These are phyloP conservation scores for Ovis canadensis DNA, from an alignment of 2,113 vertebrate species.

Conservation along the genomic window DNA sequence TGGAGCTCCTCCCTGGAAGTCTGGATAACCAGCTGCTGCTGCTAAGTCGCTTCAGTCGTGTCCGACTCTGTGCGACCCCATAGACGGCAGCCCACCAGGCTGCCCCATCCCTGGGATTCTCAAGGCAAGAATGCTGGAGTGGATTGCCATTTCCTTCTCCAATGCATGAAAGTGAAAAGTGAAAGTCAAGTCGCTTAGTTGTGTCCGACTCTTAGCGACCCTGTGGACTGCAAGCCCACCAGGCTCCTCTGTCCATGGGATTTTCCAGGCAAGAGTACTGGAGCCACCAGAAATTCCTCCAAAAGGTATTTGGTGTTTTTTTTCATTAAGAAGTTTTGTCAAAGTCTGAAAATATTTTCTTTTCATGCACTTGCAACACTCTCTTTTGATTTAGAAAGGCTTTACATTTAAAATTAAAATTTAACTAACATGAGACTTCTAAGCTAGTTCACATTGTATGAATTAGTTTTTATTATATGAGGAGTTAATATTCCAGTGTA, in stretches of 20 bases:
- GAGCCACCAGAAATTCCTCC: not conserved
- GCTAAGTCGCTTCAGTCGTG: too few relatives aligned
- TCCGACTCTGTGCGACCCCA: too few relatives aligned
- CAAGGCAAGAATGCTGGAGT: too few relatives aligned
- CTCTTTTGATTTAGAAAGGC: not conserved
- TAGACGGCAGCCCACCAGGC: too few relatives aligned
- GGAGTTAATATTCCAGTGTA: slow-evolving; percentile 29
- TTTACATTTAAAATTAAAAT: slow-evolving; percentile 37
- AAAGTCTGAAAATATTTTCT: slow-evolving; percentile 32
- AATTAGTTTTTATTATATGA: not conserved
- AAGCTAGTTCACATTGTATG: not conserved
- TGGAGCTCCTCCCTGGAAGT: not conserved
- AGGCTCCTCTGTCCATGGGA: too few relatives aligned
- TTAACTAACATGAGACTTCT: slow-evolving; percentile 14
- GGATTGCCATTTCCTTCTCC: too few relatives aligned
- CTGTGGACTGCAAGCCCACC: too few relatives aligned
- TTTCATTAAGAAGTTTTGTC: not conserved
- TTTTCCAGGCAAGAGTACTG: too few relatives aligned
- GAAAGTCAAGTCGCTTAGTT: too few relatives aligned
- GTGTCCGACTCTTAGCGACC: too few relatives aligned
- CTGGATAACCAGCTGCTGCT: not conserved
- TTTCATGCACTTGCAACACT: not conserved
- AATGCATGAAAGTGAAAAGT: too few relatives aligned
- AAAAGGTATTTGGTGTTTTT: not conserved
- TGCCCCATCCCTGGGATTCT: too few relatives aligned